Evolutionary conservation across 2,888 invertebrate species (phyloP).

Genomic region (Neoitamus cyanurus): DNA sequence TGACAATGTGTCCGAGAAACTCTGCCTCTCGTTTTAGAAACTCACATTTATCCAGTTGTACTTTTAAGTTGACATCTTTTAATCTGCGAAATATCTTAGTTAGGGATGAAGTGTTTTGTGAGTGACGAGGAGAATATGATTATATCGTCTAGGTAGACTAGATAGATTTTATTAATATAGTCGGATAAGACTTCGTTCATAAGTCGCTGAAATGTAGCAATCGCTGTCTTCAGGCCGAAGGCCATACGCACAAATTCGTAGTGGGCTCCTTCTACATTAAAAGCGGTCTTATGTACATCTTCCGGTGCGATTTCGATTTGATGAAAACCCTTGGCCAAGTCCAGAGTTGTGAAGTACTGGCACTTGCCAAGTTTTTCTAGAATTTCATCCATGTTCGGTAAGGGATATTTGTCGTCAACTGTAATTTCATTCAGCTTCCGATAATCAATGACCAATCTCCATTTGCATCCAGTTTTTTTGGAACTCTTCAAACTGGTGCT

Average conservation of each 20-base stretch:
- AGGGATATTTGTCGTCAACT: constrained; percentile 46
- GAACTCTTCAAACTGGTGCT: constrained; percentile 43
- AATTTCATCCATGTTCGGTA: constrained; percentile 44
- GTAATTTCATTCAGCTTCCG: constrained; percentile 35
- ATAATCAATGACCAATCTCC: constrained; percentile 40
- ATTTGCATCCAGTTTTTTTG: constrained; percentile 44
- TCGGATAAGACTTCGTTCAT: constrained; percentile 51
- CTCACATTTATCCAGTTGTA: constrained; percentile 51
- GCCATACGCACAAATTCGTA: constrained; percentile 47
- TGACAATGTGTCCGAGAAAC: constrained; percentile 51
- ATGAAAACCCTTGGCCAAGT: constrained; percentile 31
- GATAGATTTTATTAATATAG: constrained; percentile 47
- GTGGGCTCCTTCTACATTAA: constrained; percentile 36
- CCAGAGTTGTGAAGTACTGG: constrained; percentile 47
- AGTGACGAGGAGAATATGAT: constrained; percentile 48
- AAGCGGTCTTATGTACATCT: constrained; percentile 41
- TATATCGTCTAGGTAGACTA: constrained; percentile 51
- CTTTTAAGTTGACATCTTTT: constrained; percentile 25
- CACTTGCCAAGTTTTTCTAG: constrained; percentile 47
- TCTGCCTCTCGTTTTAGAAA: constrained; percentile 48
- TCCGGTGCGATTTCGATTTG: neutral
- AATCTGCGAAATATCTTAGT: constrained; percentile 48
- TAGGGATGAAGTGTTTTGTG: constrained; percentile 45
- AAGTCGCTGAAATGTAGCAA: constrained; percentile 48
- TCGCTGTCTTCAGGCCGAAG: constrained; percentile 49